These are phyloP conservation scores for Orius laevigatus DNA, from an alignment of 1,140 invertebrate species.

Conservation along the genomic window DNA sequence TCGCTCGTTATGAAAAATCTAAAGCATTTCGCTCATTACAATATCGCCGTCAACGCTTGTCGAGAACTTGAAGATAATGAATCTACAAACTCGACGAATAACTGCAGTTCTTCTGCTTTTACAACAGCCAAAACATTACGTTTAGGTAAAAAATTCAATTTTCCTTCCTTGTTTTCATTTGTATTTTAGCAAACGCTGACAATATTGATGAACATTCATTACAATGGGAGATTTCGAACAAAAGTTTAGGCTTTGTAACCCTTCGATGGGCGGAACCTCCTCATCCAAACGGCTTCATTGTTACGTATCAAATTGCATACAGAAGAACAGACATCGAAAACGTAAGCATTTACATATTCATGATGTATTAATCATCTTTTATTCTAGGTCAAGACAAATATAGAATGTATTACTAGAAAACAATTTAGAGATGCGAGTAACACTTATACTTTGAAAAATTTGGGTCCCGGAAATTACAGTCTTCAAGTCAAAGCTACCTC, in stretches of 20 bases:
- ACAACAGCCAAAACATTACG: conserved; percentile 3
- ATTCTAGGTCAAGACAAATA: conserved; percentile 24
- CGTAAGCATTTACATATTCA: conserved; percentile 27
- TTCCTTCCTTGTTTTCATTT: neutral
- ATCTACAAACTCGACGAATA: conserved; percentile 4
- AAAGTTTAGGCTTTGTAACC: conserved; percentile 15
- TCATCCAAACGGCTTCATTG: conserved; percentile 72
- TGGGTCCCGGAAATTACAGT: conserved; percentile 74
- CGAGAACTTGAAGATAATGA: conserved; percentile 32
- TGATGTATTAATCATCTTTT: conserved; percentile 9
- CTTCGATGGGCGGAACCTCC: conserved; percentile 59
- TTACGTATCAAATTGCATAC: conserved; percentile 66
- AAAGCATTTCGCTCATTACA: conserved; percentile 54
- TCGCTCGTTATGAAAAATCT: conserved; percentile 41
- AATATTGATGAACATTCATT: conserved; percentile 17
- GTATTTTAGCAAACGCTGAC: conserved; percentile 21
- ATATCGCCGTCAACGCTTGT: conserved; percentile 53
- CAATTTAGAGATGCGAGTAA: conserved; percentile 28
- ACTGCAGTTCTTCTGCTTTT: no score
- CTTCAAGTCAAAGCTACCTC: conserved; percentile 60
- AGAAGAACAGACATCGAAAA: conserved; percentile 40
- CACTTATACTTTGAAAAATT: conserved; percentile 27
- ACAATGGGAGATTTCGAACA: conserved; percentile 20
- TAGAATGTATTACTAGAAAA: conserved; percentile 31
- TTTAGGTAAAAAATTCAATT: conserved; percentile 6